phyloP scores from a whole-genome alignment of 2,113 vertebrate species.

The Edolisoma coerulescens region DNA sequence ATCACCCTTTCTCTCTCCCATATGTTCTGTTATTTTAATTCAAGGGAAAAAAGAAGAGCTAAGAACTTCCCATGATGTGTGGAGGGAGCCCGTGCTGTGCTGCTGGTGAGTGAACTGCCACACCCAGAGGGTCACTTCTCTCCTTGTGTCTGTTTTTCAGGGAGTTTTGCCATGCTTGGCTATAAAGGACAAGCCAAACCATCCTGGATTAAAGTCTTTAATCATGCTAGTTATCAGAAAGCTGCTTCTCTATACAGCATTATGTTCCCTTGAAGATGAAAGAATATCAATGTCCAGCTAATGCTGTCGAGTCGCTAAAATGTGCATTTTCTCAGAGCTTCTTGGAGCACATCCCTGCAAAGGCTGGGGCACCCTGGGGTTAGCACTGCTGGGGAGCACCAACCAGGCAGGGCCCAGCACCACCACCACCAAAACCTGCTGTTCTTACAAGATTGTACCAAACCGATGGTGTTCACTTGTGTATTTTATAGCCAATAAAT shows the following conservation, averaged over 20 bases:
- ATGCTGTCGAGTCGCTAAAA: neutral
- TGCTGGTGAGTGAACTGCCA: neutral
- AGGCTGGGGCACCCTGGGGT: neutral
- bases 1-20: neutral
- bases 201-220: constrained; percentile 56
- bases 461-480: neutral
- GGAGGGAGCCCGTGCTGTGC: neutral
- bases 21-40: neutral
- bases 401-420: neutral
- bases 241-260: constrained; percentile 27
- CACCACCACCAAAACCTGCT: neutral
- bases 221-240: neutral
- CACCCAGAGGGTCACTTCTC: neutral
- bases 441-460: neutral
- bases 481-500: constrained; percentile 36
- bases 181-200: constrained; percentile 29
- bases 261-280: constrained; percentile 38
- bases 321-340: neutral
- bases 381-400: neutral
- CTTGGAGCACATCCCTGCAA: neutral
- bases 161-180: constrained; percentile 55
- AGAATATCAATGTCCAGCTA: constrained; percentile 11
- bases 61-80: neutral
- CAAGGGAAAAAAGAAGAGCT: neutral
- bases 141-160: constrained; percentile 48